Percentiles rank a stretch among this genome's conserved stretches.
These are phyloP conservation scores for Xestoiulus laeticollis DNA, from an alignment of 2,888 invertebrate species.

Conservation along the genomic window DNA sequence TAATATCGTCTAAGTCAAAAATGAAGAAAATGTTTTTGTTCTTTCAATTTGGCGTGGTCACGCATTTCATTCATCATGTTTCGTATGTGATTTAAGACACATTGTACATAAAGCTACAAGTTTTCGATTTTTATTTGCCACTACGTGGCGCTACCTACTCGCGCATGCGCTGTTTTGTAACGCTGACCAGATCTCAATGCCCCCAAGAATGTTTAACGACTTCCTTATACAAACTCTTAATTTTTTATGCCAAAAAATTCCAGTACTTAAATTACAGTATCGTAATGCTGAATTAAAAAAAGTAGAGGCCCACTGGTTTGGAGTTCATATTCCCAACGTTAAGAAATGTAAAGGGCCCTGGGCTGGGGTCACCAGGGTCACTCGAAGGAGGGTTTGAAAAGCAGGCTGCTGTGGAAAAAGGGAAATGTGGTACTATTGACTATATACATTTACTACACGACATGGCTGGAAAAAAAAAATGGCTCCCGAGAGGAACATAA, in stretches of 20 bases:
- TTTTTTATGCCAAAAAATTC: too few species aligned
- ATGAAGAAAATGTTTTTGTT: too few species aligned
- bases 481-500: neutral
- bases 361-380: neutral
- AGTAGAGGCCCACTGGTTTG: neutral
- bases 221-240: neutral
- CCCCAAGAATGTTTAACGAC: slow-evolving; percentile 7
- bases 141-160: too few species aligned
- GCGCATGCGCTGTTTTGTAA: too few species aligned
- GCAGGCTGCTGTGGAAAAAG: neutral
- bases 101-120: too few species aligned
- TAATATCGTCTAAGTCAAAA: too few species aligned
- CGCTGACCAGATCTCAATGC: too few species aligned
- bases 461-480: neutral
- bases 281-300: neutral
- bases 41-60: too few species aligned
- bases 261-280: neutral
- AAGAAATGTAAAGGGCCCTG: neutral
- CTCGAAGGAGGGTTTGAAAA: neutral
- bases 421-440: too few species aligned
- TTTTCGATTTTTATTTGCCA: too few species aligned
- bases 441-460: neutral
- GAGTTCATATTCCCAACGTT: neutral
- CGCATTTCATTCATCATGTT: too few species aligned
- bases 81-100: too few species aligned